These are phyloP conservation scores for Megaptera novaeangliae DNA, from an alignment of 2,113 vertebrate species.

Conservation along the genomic window DNA sequence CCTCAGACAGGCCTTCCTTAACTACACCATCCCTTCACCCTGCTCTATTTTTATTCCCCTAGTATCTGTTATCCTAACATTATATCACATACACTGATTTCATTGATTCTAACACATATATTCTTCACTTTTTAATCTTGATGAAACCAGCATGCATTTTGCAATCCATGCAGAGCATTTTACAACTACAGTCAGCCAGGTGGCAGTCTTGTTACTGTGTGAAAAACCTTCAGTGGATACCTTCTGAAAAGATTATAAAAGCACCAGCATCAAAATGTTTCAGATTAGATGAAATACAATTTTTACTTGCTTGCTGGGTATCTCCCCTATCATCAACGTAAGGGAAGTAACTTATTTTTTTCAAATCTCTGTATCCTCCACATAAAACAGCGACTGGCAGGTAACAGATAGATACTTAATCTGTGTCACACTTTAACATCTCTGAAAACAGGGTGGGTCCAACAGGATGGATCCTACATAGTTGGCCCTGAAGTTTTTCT, in stretches of 20 bases:
- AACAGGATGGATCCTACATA: not conserved
- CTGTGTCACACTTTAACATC: constrained; percentile 11
- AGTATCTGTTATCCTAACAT: not conserved
- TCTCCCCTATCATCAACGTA: not conserved
- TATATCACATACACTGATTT: not conserved
- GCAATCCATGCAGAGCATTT: not conserved
- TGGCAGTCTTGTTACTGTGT: constrained; percentile 45
- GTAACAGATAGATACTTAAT: not conserved
- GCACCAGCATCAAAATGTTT: not conserved
- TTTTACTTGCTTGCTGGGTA: not conserved
- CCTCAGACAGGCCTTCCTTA: not conserved
- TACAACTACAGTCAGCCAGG: constrained; percentile 45
- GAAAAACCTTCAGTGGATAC: not conserved
- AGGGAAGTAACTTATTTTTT: not conserved
- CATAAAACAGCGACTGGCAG: not conserved
- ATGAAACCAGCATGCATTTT: not conserved
- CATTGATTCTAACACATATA: not conserved
- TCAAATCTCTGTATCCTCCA: not conserved
- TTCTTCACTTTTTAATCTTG: not conserved
- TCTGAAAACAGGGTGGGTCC: not conserved
- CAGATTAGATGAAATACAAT: not conserved
- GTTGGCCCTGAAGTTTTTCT: not conserved
- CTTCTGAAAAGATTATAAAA: not conserved
- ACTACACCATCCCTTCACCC: not conserved
- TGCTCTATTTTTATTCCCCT: not conserved